Conservation (phyloP, 2,888 invertebrate species). For the Noctua fimbriata region DNA sequence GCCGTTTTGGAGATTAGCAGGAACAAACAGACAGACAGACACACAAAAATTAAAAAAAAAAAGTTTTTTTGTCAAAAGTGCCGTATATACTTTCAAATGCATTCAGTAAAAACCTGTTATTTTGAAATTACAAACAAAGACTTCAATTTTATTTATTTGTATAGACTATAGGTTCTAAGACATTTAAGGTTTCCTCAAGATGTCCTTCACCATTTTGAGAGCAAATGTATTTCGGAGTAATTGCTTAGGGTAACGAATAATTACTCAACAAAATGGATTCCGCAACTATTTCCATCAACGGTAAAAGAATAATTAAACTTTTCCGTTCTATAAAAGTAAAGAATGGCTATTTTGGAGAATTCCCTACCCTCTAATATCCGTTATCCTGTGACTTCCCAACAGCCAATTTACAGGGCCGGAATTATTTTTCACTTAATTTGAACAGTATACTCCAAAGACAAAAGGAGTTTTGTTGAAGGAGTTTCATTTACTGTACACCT, state of each 20-base stretch:
- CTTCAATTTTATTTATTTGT: too few species aligned
- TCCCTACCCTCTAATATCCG: constrained; percentile 32
- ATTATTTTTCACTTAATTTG: constrained; percentile 63
- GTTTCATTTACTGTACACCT: constrained; percentile 49
- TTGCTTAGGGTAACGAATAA: constrained; percentile 3
- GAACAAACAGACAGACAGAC: too few species aligned
- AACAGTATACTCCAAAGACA: constrained; percentile 44
- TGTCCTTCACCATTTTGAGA: not conserved
- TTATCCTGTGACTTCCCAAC: constrained; percentile 30
- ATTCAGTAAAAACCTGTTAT: too few species aligned
- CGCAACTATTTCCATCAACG: constrained; percentile 33
- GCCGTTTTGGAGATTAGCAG: too few species aligned
- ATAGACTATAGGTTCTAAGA: not conserved
- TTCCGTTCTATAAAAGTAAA: constrained; percentile 32
- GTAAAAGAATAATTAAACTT: constrained; percentile 41
- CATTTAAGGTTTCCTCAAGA: not conserved
- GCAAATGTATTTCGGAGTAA: not conserved
- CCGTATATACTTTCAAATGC: too few species aligned
- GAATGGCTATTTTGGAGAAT: constrained; percentile 15
- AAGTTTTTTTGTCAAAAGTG: too few species aligned
- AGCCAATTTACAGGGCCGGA: constrained; percentile 47
- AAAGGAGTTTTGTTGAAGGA: constrained; percentile 37
- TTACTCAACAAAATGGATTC: constrained; percentile 14
- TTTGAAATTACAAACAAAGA: too few species aligned
- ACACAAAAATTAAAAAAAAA: too few species aligned